Evolutionary conservation across 53 echinoderm and acorn worm species (phyloP).

Genomic region (Stichopus horrens): DNA sequence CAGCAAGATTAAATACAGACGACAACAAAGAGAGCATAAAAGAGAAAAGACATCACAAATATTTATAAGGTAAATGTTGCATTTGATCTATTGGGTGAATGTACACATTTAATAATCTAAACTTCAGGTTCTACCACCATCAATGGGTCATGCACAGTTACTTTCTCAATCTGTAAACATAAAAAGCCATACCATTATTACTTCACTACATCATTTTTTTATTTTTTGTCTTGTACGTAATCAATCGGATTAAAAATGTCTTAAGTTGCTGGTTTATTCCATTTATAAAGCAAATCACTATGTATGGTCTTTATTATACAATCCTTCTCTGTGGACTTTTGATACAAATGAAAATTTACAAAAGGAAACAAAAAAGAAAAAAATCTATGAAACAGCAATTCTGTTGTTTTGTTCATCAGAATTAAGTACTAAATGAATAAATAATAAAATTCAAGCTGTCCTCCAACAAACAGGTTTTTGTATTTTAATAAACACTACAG

Average conservation of each 20-base stretch:
- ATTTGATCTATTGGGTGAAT: constrained; percentile 15
- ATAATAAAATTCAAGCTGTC: constrained; percentile 21
- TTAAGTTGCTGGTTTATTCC: background rate
- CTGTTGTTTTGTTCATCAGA: constrained; percentile 38
- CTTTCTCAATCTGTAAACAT: background rate
- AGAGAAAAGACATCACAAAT: background rate
- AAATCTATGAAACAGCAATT: background rate
- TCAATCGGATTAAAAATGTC: background rate
- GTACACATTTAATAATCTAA: constrained; percentile 21
- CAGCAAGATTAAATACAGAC: too few relatives aligned
- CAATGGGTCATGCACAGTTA: constrained; percentile 17
- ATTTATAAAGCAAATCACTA: constrained; percentile 14
- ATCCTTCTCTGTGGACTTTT: background rate
- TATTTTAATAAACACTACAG: too few relatives aligned
- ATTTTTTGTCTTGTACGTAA: background rate
- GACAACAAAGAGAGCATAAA: background rate
- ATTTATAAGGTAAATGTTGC: background rate
- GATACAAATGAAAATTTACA: background rate
- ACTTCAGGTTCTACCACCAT: constrained; percentile 8
- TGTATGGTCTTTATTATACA: background rate
- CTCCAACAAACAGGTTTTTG: background rate
- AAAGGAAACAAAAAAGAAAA: background rate
- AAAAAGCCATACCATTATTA: constrained; percentile 4
- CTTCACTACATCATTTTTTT: background rate
- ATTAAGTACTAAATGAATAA: constrained; percentile 42